Evolutionary conservation across 2,797 vertebrate species (phyloP), one percentile per base, ranked within the genome.

Genomic region (Megaceryle alcyon): DNA sequence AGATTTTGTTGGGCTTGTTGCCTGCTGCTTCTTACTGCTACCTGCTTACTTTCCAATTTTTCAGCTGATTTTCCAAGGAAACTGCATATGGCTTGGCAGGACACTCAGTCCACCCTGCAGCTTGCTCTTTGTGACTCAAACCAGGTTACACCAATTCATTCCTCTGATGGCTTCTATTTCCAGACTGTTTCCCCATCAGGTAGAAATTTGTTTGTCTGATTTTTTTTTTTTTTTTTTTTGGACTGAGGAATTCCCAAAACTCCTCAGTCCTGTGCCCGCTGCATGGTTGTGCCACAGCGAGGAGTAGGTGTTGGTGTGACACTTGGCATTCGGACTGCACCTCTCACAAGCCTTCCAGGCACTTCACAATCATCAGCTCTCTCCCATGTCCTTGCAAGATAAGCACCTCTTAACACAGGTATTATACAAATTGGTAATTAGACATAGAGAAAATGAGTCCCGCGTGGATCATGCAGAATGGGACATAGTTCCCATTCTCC

Each of bases 321-420:
- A 4, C 80, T n/a, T 4, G 0, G 10, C 5, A 0, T 39, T 49
- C 51, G 3, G 4, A 3, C 19, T 14, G 77, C 29, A 17, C 57
- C 72, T 79, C 78, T 76, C 53, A 4, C 29, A 29, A 73, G 41
- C 33, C 81, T 53, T 41, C n/a, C 11, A 21, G 66, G 39, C 49
- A 19, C 54, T 35, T 56, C 66, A 1, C 48, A n/a, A 0, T 19
- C 61, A 17, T 26, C 39, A 12, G 18, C 7, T 31, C 59, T 54
- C 71, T 10, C 49, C 44, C 8, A 0, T 15, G 12, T 28, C 12
- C 39, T 72, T 53, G n/a, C 25, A 4, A 1, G 2, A 9, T 3
- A 8, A 29, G 28, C 9, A 17, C 26, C 11, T 64, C 46, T 31
- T 8, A 41, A 10, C 44, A 3, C n/a, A 6, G 64, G 5, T 9